Base-by-base conservation (phyloP, 2,113 vertebrate species). In the Cepphus grylle region DNA sequence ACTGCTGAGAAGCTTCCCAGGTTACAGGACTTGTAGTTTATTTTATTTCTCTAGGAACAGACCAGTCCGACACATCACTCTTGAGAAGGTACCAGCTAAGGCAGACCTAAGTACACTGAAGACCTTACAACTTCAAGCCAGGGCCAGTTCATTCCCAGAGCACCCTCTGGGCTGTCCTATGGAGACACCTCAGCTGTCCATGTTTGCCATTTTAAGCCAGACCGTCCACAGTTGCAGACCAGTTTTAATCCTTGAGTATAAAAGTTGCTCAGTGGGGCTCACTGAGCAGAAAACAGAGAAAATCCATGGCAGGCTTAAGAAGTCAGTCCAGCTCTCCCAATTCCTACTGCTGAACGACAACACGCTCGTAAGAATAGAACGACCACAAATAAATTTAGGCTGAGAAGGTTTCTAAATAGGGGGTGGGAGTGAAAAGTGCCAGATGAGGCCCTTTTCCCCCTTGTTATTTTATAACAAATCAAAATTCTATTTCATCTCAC, bases 61-160 rank as follows among this genome's bases (percentile, higher is more conserved):
- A 5, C n/a, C 22, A 34, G 22, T 34, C 27, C 25, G 47, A 66
- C 52, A 56, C 47, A 52, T 20, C 30, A 43, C 34, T 59, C 27
- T 40, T 67, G 29, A 92, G 43, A 25, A 95, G 71, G 8, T 32
- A 73, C 17, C 50, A 70, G 43, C 38, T 61, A n/a, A 62, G 4
- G 43, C 1, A 62, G 30, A 59, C 5, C 1, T 16, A 72, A 45
- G 53, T 17, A 17, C 30, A 34, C 26, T 1, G 1, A 22, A 26
- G 22, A 49, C 8, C 7, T 10, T 45, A n/a, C 5, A 62, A 18
- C n/a, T 34, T 23, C 53, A 86, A 81, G n/a, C 15, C 70, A 85
- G 19, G 30, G 59, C 11, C 18, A 72, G 9, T 52, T 77, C 26
- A 20, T 62, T 50, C 49, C 47, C 34, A 50, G 4, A 56, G 15